Base-by-base conservation (phyloP, 2,888 invertebrate genomes). In the Ophraella communa region DNA sequence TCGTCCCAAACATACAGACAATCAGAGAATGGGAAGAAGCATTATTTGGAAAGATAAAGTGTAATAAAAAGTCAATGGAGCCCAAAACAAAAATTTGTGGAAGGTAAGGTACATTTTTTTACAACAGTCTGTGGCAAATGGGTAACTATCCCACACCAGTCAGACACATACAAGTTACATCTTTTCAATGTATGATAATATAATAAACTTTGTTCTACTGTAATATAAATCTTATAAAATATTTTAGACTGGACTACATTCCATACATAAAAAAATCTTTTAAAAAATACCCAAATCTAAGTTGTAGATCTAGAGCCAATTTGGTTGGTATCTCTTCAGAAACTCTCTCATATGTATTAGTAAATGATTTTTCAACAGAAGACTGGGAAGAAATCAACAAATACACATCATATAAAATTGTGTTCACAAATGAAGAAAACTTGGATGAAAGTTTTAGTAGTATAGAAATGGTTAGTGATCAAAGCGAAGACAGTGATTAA, bases 241-340 rank as follows among this genome's bases (percentile, higher is more conserved):
- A n/a, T n/a, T n/a, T n/a, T 1, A 56, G 45, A 18, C 30, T 45
- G 2, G 24, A 27, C 10, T 45, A 56, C n/a, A n/a, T 56, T 23
- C 56, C 56, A n/a, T 56, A 56, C 20, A 44, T 56, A 27, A 56
- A 45, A 56, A 45, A 56, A 45, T 56, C 56, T 10, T 56, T 56
- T 11, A 10, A 27, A 30, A 44, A 21, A 30, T 56, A 24, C n/a
- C 56, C 56, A 17, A 20, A 56, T 45, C 18, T 45, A 45, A 14
- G 30, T 1, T 2, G 14, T 4, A 56, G 11, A 10, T 4, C 3
- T 5, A 24, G 56, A 30, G 20, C 45, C 11, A 10, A 56, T 27
- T 27, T 56, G 30, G 44, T 56, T n/a, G 55, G 55, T 44, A 44
- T 56, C 3, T 14, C 55, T 24, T 4, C 14, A 14, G 24, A 10